Base-by-base conservation (phyloP, 2,888 invertebrate species). In the Timema cristinae region DNA sequence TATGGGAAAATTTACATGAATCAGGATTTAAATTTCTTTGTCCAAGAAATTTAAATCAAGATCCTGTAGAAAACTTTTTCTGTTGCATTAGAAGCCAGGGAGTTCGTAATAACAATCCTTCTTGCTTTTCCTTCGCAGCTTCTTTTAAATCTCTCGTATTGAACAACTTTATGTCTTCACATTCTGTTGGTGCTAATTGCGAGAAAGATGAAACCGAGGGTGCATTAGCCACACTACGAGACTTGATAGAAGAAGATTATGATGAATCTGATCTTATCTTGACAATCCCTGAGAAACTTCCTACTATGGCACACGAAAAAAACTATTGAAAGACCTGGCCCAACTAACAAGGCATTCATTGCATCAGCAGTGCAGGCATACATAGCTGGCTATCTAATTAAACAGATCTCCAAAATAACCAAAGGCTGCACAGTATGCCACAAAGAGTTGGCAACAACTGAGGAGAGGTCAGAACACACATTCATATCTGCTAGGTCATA, bases 141-240 rank as follows among this genome's bases (percentile, higher is more conserved):
- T 47, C 66, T 32, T 66, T 66, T 8, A 66, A 66, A 66, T 32
- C 66, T 32, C 7, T 50, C n/a, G 13, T 66, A 66, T 1, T 66
- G n/a, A 66, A 66, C 13, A 66, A 66, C 13, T 66, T 66, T 7
- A 56, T 56, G 56, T 56, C 13, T 16, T 56, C 56, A 11, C 56
- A 56, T 56, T 56, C 56, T 6, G 9, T 56, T 8, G 56, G 56
- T 11, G 56, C 56, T 11, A 56, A 56, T 56, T 56, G 56, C 6
- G 56, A 56, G 16, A 16, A 56, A 6, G 56, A 56, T 56, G 56
- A 56, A 2, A 11, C 56, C 0, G 4, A 7, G n/a, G 56, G 56
- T n/a, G 56, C 56, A 0, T 16, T 56, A 1, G 56, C 5, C 13
- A 56, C n/a, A 5, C 13, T 11, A 16, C n/a, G 56, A 11, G 13